Evolutionary conservation across 2,888 invertebrate genomes (phyloP).

Genomic region (Meteorus colon): DNA sequence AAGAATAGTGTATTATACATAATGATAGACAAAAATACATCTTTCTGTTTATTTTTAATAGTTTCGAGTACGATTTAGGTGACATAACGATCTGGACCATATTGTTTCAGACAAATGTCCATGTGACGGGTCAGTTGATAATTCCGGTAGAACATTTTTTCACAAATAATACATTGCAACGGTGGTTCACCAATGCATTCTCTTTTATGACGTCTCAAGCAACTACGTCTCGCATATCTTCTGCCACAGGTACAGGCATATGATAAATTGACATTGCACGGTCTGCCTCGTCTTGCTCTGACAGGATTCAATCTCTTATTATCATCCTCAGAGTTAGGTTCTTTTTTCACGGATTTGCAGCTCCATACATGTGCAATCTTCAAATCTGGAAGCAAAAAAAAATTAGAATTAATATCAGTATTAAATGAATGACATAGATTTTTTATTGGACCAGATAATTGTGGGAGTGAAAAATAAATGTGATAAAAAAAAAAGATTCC

Average conservation of each 20-base stretch:
- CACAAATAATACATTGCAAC: slow-evolving; percentile 22
- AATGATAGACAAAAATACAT: neutral
- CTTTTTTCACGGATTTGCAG: neutral
- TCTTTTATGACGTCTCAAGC: slow-evolving; percentile 13
- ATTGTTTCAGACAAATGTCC: slow-evolving; percentile 9
- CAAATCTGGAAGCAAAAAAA: slow-evolving; percentile 20
- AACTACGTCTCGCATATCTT: slow-evolving; percentile 25
- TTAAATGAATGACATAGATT: neutral
- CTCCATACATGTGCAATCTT: slow-evolving; percentile 21
- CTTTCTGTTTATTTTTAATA: neutral
- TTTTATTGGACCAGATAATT: neutral
- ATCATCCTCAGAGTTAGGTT: neutral
- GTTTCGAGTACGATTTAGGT: neutral
- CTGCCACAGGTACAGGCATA: slow-evolving; percentile 15
- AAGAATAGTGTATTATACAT: neutral
- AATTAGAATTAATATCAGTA: neutral
- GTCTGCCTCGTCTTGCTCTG: slow-evolving; percentile 3
- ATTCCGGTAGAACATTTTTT: slow-evolving; percentile 25
- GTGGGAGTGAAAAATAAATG: neutral
- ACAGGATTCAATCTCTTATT: neutral
- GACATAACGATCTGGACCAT: neutral
- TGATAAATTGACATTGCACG: neutral
- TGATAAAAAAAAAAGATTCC: neutral
- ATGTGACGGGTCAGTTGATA: slow-evolving; percentile 26
- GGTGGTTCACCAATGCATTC: slow-evolving; percentile 24